phyloP scores from a whole-genome alignment of 1,140 invertebrate species.

The Macrotrachela quadricornifera region DNA sequence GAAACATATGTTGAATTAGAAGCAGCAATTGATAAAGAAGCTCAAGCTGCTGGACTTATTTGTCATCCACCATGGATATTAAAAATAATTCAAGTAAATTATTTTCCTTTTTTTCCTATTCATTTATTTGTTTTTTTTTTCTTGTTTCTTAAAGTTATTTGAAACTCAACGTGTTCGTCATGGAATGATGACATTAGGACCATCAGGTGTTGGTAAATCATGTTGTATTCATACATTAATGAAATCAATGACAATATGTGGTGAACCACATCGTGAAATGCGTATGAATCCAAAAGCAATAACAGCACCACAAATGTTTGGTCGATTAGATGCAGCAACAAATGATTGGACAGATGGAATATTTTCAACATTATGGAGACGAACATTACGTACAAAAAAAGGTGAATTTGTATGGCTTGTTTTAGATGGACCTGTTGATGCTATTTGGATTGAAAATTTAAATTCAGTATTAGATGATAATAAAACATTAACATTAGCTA shows the following conservation, averaged over 20 bases:
- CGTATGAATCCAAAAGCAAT: constrained; percentile 95
- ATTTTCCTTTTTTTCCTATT: background rate
- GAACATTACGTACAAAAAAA: constrained; percentile 65
- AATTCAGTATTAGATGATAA: constrained; percentile 33
- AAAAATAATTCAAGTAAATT: constrained; percentile 61
- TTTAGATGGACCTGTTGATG: constrained; percentile 30
- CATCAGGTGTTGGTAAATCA: constrained; percentile 77
- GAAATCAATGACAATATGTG: constrained; percentile 63
- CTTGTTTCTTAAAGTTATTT: constrained; percentile 48
- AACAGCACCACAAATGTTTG: constrained; percentile 89
- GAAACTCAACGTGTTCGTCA: constrained; percentile 82
- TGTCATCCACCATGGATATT: constrained; percentile 77
- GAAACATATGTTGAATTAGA: constrained; percentile 55
- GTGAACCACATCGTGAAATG: constrained; percentile 70
- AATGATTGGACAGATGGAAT: constrained; percentile 97
- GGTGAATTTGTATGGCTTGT: constrained; percentile 37
- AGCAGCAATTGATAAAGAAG: constrained; percentile 19
- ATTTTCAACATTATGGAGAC: constrained; percentile 81
- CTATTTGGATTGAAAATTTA: constrained; percentile 32
- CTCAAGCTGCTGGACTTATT: constrained; percentile 41
- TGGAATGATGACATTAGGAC: constrained; percentile 87
- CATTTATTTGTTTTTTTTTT: constrained; percentile 10
- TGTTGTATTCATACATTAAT: constrained; percentile 81
- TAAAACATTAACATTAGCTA: constrained; percentile 61
- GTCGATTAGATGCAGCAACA: constrained; percentile 73